A percentile compares a stretch with the other conserved stretches of the same genome.
Conservation (phyloP, 92 coral and sea anemone genomes). For the Palythoa heliodiscus region DNA sequence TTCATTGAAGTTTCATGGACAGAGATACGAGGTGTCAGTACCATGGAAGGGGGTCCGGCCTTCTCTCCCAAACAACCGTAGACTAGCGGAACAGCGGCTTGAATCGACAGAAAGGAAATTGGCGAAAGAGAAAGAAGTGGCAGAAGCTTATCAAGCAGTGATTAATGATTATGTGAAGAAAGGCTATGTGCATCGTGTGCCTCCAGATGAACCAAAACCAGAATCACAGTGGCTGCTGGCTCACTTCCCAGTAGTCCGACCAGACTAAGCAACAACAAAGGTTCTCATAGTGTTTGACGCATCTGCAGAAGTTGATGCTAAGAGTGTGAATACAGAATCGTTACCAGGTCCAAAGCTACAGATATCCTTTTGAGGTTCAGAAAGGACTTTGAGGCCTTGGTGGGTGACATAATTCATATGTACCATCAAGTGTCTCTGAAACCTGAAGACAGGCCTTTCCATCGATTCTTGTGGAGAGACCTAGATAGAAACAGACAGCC, state of each 20-base stretch:
- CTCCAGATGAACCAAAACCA: conserved; percentile 49
- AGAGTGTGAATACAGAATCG: neutral
- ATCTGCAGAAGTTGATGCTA: conserved; percentile 35
- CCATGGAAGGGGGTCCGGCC: neutral
- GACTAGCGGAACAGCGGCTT: conserved; percentile 39
- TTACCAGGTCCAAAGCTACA: neutral
- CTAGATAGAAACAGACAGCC: too few species aligned
- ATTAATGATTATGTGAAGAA: conserved; percentile 60
- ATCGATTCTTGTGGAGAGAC: too few species aligned
- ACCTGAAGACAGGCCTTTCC: conserved; percentile 45
- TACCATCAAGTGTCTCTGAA: too few species aligned
- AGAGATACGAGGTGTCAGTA: neutral
- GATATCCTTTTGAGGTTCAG: neutral
- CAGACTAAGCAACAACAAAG: conserved; percentile 27
- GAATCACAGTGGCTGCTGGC: conserved; percentile 52
- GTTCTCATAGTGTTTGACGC: conserved; percentile 38
- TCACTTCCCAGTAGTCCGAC: conserved; percentile 46
- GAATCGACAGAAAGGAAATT: conserved; percentile 40
- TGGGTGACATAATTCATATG: neutral
- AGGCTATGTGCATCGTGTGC: conserved; percentile 48
- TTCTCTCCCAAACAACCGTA: conserved; percentile 41
- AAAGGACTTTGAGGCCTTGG: neutral
- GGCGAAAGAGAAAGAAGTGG: conserved; percentile 37
- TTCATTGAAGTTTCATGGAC: neutral
- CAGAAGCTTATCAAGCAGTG: conserved; percentile 56